These are phyloP conservation scores for Percina caprodes DNA, from an alignment of 2,113 vertebrate species.

Conservation along the genomic window DNA sequence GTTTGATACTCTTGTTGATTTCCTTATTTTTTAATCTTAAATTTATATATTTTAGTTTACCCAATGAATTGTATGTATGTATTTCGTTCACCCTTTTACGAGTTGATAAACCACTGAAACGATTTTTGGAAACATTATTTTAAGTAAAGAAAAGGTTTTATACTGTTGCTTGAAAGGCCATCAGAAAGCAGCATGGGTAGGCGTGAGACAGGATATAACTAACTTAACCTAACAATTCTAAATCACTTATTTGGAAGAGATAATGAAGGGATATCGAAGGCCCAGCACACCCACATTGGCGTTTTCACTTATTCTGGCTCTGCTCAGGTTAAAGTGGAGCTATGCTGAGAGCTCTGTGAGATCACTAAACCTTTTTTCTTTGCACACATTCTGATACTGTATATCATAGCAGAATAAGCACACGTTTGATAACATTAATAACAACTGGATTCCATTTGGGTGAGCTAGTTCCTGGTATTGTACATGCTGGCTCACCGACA, in stretches of 20 bases:
- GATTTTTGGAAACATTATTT: too few relatives aligned
- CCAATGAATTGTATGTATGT: too few relatives aligned
- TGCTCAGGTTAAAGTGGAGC: conserved; percentile 8
- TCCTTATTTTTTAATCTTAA: too few relatives aligned
- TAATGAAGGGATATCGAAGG: neutral
- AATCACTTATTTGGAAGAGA: neutral
- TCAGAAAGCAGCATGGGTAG: too few relatives aligned
- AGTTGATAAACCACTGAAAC: too few relatives aligned
- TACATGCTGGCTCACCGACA: neutral
- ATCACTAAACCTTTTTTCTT: neutral
- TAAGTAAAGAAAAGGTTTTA: too few relatives aligned
- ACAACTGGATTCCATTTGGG: neutral
- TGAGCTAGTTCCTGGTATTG: neutral
- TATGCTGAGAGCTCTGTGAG: conserved; percentile 3
- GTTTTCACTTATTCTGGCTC: conserved; percentile 2
- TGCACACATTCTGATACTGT: neutral
- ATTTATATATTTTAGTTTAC: too few relatives aligned
- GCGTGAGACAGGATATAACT: neutral
- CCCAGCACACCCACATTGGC: conserved; percentile 3
- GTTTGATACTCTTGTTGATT: too few relatives aligned
- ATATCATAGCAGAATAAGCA: neutral
- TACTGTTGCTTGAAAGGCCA: too few relatives aligned
- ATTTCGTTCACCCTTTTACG: too few relatives aligned
- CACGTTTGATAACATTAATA: neutral
- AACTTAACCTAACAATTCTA: neutral